These are phyloP conservation scores for Leptinotarsa haldemani DNA, from an alignment of 2,888 invertebrate species.

Conservation along the genomic window DNA sequence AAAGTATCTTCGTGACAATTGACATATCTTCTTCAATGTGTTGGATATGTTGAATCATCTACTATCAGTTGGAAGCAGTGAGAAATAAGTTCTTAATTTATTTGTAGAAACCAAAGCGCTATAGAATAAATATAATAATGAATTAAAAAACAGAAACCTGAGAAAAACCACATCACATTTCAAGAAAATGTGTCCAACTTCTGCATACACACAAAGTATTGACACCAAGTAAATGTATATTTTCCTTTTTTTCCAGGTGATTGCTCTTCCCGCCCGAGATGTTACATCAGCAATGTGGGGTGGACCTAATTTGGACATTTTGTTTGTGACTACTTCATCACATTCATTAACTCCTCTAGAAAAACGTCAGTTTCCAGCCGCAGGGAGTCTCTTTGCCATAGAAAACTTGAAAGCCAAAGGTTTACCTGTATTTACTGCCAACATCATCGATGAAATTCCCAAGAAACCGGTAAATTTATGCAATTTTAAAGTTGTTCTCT, in stretches of 20 bases:
- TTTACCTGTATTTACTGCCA: constrained; percentile 55
- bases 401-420: constrained; percentile 58
- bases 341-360: constrained; percentile 52
- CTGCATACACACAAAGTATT: no score
- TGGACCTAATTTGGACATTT: constrained; percentile 70
- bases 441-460: constrained; percentile 52
- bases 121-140: no score
- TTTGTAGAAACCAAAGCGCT: no score
- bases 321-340: constrained; percentile 73
- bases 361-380: constrained; percentile 62
- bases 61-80: no score
- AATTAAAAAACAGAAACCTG: no score
- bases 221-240: not conserved
- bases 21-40: no score
- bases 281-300: constrained; percentile 76
- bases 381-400: constrained; percentile 66
- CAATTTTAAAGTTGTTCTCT: no score
- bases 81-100: no score
- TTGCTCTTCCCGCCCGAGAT: constrained; percentile 68
- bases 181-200: no score
- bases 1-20: no score
- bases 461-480: constrained; percentile 35
- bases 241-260: constrained; percentile 39
- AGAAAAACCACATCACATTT: no score
- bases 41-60: no score